Evolutionary conservation across 2,113 vertebrate species (phyloP).

Genomic region (Neolamprologus cancellatus): DNA sequence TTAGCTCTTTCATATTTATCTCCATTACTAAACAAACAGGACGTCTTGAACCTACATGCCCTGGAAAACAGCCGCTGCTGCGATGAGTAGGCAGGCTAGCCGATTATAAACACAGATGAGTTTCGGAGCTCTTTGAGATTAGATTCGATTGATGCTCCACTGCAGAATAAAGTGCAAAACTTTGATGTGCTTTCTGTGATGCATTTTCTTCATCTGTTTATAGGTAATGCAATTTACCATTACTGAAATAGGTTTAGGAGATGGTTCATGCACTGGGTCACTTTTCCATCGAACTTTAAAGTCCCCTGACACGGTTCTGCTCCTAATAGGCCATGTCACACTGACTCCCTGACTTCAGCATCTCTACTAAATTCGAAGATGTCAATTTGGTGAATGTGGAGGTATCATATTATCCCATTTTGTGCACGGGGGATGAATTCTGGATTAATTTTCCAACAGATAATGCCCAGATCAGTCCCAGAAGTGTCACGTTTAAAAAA

Average conservation of each 20-base stretch:
- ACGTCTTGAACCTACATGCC: not conserved
- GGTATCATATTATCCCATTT: constrained; percentile 17
- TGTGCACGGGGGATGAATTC: not conserved
- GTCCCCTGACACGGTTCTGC: not conserved
- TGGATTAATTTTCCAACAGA: constrained; percentile 13
- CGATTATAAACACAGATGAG: not conserved
- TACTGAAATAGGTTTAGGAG: not conserved
- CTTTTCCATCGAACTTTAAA: not conserved
- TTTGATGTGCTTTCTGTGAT: not conserved
- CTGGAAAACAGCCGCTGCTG: not conserved
- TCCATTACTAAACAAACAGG: not conserved
- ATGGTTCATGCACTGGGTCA: not conserved
- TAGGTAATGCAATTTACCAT: not conserved
- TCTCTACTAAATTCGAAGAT: not conserved
- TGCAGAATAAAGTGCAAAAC: not conserved
- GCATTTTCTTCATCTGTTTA: not conserved
- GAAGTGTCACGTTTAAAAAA: constrained; percentile 39
- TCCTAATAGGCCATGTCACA: not conserved
- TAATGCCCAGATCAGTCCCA: constrained; percentile 28
- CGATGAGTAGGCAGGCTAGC: rapidly evolving
- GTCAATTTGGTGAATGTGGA: constrained; percentile 9
- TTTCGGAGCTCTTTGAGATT: not conserved
- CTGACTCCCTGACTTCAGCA: not conserved
- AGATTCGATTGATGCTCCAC: not conserved
- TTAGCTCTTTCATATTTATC: not conserved